These are phyloP conservation scores for Petroica traversi DNA, from an alignment of 2,113 vertebrate species.

Conservation along the genomic window DNA sequence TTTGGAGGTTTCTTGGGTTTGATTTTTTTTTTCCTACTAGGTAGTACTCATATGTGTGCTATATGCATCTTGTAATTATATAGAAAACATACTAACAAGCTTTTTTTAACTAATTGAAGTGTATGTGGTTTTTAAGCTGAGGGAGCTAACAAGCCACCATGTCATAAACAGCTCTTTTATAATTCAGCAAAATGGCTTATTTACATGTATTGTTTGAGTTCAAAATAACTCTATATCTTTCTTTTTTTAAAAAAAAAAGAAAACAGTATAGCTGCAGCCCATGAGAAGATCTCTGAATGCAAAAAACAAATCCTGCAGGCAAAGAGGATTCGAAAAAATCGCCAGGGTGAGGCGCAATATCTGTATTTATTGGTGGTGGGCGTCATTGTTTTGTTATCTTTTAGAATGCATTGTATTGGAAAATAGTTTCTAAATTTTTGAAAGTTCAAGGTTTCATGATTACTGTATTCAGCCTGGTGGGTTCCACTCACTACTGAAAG, in stretches of 20 bases:
- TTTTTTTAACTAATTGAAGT: neutral
- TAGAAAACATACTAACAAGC: neutral
- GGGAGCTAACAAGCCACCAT: neutral
- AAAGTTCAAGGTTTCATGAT: neutral
- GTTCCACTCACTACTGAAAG: neutral
- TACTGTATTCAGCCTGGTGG: neutral
- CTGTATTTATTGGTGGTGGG: neutral
- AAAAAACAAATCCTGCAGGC: constrained; percentile 98
- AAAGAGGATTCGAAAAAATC: constrained; percentile 97
- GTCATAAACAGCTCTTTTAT: neutral
- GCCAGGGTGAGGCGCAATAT: constrained; percentile 82
- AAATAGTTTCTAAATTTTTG: neutral
- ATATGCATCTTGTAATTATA: neutral
- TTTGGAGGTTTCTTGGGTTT: neutral
- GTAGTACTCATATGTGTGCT: neutral
- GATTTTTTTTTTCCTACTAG: neutral
- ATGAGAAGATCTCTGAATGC: constrained; percentile 96
- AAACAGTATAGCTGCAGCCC: constrained; percentile 90
- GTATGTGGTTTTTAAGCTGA: neutral
- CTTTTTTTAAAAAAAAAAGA: constrained; percentile 84
- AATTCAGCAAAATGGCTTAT: neutral
- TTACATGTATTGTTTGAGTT: neutral
- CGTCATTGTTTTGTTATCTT: neutral
- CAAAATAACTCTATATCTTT: neutral
- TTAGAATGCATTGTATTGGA: neutral